These are phyloP conservation scores for Vombatus ursinus DNA, from an alignment of 2,113 vertebrate species.

Conservation along the genomic window DNA sequence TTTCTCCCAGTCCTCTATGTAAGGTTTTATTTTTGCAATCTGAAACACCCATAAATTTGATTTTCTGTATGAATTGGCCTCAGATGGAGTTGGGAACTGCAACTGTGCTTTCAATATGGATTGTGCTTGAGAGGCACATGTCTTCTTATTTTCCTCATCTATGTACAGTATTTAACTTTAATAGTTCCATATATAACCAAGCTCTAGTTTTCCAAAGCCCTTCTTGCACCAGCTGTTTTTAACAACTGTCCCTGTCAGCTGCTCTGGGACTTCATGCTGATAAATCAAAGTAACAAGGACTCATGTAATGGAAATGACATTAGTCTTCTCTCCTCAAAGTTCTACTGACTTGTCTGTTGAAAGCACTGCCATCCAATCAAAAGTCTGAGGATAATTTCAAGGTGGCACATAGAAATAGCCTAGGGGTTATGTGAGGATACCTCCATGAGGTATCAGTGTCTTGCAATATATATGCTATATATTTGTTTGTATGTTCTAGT, in stretches of 20 bases:
- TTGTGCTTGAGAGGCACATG: background rate
- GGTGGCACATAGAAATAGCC: background rate
- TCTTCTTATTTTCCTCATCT: slow-evolving; percentile 25
- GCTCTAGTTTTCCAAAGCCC: background rate
- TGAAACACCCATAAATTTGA: slow-evolving; percentile 38
- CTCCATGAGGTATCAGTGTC: background rate
- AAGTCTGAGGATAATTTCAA: background rate
- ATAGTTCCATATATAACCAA: slow-evolving; percentile 19
- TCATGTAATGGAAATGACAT: background rate
- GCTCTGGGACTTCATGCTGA: background rate
- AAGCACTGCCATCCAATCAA: background rate
- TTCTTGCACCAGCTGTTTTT: slow-evolving; percentile 18
- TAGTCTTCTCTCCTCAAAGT: background rate
- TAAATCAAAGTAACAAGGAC: slow-evolving; percentile 5
- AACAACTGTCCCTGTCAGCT: slow-evolving; percentile 34
- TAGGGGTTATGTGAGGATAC: background rate
- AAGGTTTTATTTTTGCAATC: slow-evolving; percentile 19
- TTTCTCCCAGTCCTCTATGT: slow-evolving; percentile 3
- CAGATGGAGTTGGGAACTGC: slow-evolving; percentile 9
- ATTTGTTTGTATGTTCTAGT: background rate
- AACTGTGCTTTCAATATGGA: slow-evolving; percentile 15
- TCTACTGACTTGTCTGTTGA: slow-evolving; percentile 4
- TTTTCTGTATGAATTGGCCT: slow-evolving; percentile 61
- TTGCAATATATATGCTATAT: background rate
- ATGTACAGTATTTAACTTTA: slow-evolving; percentile 34